Percentiles rank a stretch among this genome's conserved stretches.
These are phyloP conservation scores for Tiphia femorata DNA, from an alignment of 2,888 invertebrate species.

Conservation along the genomic window DNA sequence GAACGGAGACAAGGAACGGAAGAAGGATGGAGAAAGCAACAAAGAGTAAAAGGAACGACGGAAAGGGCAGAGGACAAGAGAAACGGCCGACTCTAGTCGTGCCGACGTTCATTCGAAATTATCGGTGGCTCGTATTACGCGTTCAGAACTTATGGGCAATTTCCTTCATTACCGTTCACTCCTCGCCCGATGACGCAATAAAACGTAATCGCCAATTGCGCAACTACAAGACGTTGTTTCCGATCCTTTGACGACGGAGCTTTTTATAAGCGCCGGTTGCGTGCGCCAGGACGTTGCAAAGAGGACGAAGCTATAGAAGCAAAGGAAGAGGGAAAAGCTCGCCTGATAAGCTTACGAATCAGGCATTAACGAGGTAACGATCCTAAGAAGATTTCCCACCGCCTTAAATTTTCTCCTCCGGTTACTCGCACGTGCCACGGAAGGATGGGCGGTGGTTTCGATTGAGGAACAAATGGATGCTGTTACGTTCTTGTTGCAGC, in stretches of 20 bases:
- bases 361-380: conserved; percentile 16
- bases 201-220: conserved; percentile 14
- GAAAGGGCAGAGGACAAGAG: too few relatives aligned
- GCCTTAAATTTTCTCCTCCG: conserved; percentile 3
- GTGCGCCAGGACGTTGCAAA: not conserved
- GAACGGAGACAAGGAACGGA: too few relatives aligned
- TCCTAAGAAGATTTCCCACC: not conserved
- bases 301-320: not conserved
- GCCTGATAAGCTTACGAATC: conserved; percentile 3
- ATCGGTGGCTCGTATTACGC: too few relatives aligned
- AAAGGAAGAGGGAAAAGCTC: conserved; percentile 6
- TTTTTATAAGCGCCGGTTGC: conserved; percentile 7
- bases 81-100: too few relatives aligned
- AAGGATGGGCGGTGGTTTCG: not conserved
- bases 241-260: too few relatives aligned
- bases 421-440: not conserved
- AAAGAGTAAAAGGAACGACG: too few relatives aligned
- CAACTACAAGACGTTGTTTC: too few relatives aligned
- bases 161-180: conserved; percentile 13
- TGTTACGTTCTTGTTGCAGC: too few relatives aligned
- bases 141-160: conserved; percentile 26
- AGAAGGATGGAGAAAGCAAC: too few relatives aligned
- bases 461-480: too few relatives aligned
- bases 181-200: conserved; percentile 9
- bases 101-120: too few relatives aligned